phyloP scores from a whole-genome alignment of 2,113 vertebrate species.

The Oreochromis tanganicae region DNA sequence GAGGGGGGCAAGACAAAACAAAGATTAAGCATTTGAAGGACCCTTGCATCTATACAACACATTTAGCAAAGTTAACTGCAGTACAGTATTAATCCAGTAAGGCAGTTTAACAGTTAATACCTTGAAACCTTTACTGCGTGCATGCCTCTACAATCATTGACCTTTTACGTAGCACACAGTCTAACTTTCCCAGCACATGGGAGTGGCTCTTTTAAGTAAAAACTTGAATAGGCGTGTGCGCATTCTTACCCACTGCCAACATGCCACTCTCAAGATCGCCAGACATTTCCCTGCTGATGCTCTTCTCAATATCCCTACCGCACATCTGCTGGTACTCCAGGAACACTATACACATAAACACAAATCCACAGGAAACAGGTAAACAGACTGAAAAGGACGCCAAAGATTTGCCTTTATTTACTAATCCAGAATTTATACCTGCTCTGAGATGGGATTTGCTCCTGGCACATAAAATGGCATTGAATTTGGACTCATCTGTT shows the following conservation, averaged over 20 bases:
- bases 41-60: background rate
- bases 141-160: background rate
- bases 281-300: conserved; percentile 93
- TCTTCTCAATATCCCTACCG: conserved; percentile 90
- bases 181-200: background rate
- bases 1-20: background rate
- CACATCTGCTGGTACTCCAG: conserved; percentile 91
- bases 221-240: background rate
- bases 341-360: conserved; percentile 77
- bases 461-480: conserved; percentile 88
- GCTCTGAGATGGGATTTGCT: conserved; percentile 89
- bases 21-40: background rate
- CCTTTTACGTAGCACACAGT: background rate
- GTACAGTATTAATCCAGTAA: background rate
- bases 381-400: background rate
- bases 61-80: background rate
- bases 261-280: conserved; percentile 94
- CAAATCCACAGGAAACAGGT: background rate
- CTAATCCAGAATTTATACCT: conserved; percentile 68
- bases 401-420: background rate
- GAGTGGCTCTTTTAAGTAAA: background rate
- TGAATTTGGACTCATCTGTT: conserved; percentile 97
- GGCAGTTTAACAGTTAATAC: background rate
- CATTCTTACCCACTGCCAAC: conserved; percentile 88
- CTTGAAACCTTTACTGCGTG: background rate